Conservation (phyloP, 1,140 invertebrate species). For the Cyrtorhinus lividipennis region DNA sequence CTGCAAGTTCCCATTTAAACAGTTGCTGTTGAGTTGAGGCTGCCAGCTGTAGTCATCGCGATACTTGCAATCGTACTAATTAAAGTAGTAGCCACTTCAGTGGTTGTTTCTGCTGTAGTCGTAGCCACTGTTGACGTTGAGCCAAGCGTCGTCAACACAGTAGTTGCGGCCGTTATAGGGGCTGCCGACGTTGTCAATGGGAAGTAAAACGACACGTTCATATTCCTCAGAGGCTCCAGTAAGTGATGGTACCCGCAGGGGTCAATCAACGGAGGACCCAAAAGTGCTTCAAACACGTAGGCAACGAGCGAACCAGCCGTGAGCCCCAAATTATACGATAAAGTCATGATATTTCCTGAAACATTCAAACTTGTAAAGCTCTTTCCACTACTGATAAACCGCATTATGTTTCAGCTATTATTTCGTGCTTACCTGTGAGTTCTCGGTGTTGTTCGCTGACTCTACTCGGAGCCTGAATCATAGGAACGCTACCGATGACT, state of each 20-base stretch:
- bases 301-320: constrained; percentile 66
- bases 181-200: neutral
- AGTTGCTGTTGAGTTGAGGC: no score
- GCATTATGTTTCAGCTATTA: neutral
- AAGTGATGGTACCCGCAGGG: constrained; percentile 25
- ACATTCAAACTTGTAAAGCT: constrained; percentile 12
- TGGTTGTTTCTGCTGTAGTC: constrained; percentile 12
- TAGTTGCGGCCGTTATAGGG: constrained; percentile 18
- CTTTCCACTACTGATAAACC: neutral
- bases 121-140: constrained; percentile 15
- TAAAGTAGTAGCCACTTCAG: neutral
- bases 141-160: constrained; percentile 21
- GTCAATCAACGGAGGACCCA: constrained; percentile 42
- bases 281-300: constrained; percentile 59
- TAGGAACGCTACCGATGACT: constrained; percentile 73
- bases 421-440: constrained; percentile 41
- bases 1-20: no score
- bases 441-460: constrained; percentile 63
- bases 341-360: constrained; percentile 80
- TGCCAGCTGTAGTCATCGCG: neutral
- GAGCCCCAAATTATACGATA: constrained; percentile 74
- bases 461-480: constrained; percentile 73
- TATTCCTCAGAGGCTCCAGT: constrained; percentile 20
- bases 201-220: neutral
- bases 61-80: neutral